Evolutionary conservation across 2,888 invertebrate species (phyloP).

Genomic region (Hydropsyche betteni): DNA sequence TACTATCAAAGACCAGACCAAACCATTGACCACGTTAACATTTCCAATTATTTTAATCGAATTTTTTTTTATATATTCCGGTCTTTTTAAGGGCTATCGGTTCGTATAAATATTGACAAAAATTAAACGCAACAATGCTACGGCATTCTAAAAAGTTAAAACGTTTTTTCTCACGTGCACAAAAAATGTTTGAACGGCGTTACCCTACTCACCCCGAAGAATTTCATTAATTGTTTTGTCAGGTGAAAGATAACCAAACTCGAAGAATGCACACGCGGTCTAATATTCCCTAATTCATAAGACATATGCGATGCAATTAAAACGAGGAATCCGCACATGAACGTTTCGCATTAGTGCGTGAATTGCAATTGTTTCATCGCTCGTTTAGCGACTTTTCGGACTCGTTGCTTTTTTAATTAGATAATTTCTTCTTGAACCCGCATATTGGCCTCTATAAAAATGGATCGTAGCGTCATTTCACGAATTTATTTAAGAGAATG

Average conservation of each 20-base stretch:
- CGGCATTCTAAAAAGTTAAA: conserved; percentile 35
- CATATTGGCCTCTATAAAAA: neutral
- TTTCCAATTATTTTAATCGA: too few species aligned
- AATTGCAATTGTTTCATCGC: too few species aligned
- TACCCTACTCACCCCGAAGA: conserved; percentile 14
- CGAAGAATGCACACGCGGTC: conserved; percentile 3
- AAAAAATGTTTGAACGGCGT: conserved; percentile 30
- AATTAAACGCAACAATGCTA: conserved; percentile 42
- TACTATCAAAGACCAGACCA: too few species aligned
- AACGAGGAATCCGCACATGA: neutral
- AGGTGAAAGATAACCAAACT: conserved; percentile 25
- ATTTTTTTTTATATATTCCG: neutral
- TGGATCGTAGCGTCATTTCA: conserved; percentile 2
- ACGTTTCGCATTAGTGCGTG: neutral
- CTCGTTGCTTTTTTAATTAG: neutral
- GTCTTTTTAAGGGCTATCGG: conserved; percentile 34
- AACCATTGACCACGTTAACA: too few species aligned
- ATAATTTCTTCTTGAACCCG: neutral
- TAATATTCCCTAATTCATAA: conserved; percentile 25
- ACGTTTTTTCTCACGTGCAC: conserved; percentile 9
- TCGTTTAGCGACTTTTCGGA: too few species aligned
- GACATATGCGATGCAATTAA: neutral
- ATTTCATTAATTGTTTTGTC: conserved; percentile 40
- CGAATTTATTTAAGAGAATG: conserved; percentile 19
- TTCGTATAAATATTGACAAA: conserved; percentile 46